Evolutionary conservation across 23 tunicate genomes (phyloP).

Genomic region (Botrylloides violaceus): DNA sequence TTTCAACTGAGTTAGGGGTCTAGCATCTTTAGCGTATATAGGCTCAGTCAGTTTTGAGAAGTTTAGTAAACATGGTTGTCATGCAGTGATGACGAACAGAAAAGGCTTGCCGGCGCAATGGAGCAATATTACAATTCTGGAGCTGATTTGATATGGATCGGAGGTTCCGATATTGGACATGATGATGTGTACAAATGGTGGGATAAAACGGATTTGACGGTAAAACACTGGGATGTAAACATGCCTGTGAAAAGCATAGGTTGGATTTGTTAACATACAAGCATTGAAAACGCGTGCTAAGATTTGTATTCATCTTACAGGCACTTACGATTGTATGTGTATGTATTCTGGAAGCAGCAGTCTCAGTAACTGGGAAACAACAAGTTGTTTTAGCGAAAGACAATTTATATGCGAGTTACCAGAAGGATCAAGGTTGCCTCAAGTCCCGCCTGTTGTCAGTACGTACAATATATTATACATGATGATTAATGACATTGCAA

Average conservation of each 20-base stretch:
- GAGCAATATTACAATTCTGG: constrained; percentile 44
- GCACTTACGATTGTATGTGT: constrained; percentile 63
- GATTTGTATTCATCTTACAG: constrained; percentile 20
- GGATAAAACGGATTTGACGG: constrained; percentile 32
- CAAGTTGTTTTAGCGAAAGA: constrained; percentile 54
- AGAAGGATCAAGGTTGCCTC: constrained; percentile 64
- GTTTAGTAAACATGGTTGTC: background rate
- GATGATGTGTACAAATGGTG: constrained; percentile 72
- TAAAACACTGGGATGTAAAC: constrained; percentile 39
- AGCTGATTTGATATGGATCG: constrained; percentile 67
- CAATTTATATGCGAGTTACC: constrained; percentile 77
- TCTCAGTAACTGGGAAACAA: constrained; percentile 70
- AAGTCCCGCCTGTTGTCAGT: constrained; percentile 39
- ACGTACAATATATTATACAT: background rate
- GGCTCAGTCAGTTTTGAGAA: background rate
- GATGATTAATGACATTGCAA: background rate
- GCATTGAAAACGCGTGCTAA: too few relatives aligned
- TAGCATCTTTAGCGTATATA: too few relatives aligned
- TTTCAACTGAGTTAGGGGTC: too few relatives aligned
- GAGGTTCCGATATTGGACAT: constrained; percentile 68
- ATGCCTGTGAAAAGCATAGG: constrained; percentile 22
- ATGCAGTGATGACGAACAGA: constrained; percentile 52
- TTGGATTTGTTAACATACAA: too few relatives aligned
- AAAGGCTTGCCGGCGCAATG: constrained; percentile 28
- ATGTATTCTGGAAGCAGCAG: constrained; percentile 58